Evolutionary conservation across 1,140 invertebrate species (phyloP).

Genomic region (Orchestia grillus): DNA sequence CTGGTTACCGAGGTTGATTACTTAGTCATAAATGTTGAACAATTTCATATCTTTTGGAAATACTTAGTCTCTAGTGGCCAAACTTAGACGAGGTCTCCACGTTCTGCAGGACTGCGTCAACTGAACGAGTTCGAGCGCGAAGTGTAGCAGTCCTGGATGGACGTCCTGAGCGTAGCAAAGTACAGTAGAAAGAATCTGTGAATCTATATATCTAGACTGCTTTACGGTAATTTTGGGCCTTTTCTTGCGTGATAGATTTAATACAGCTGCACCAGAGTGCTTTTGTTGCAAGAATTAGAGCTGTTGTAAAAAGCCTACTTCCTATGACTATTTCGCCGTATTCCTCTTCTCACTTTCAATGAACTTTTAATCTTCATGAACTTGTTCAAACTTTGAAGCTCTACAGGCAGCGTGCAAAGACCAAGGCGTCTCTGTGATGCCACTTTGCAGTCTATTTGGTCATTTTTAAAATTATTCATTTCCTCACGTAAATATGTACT

Average conservation of each 20-base stretch:
- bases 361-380: background rate
- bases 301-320: background rate
- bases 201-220: background rate
- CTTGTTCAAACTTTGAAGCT: background rate
- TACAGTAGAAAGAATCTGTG: background rate
- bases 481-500: background rate
- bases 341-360: background rate
- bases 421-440: background rate
- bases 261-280: background rate
- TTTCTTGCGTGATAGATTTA: background rate
- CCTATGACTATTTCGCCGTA: background rate
- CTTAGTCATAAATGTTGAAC: background rate
- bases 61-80: background rate
- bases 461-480: background rate
- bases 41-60: background rate
- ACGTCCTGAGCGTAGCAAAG: background rate
- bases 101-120: background rate
- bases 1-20: background rate
- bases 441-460: background rate
- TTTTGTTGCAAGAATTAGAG: background rate
- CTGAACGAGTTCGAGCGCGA: background rate
- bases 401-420: background rate
- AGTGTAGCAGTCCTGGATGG: background rate
- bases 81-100: background rate
- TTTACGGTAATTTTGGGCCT: background rate